Conservation (phyloP, 2,888 invertebrate genomes). For the Lasius fuliginosus region DNA sequence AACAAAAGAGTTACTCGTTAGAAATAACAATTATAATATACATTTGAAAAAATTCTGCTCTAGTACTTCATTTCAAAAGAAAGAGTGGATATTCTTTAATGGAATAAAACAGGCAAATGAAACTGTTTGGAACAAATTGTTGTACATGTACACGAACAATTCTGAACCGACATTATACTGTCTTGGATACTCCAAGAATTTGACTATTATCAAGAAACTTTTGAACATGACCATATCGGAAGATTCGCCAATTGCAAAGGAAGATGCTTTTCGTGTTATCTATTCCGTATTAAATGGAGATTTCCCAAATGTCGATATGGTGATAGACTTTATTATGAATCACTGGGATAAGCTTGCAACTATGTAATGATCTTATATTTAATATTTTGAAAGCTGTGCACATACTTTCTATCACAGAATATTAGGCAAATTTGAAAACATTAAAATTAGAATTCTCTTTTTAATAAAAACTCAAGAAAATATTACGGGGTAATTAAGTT, state of each 20-base stretch:
- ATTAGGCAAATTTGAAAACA: not conserved
- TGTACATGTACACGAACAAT: constrained; percentile 13
- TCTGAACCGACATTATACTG: constrained; percentile 16
- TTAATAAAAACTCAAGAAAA: not conserved
- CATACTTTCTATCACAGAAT: not conserved
- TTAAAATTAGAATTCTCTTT: not conserved
- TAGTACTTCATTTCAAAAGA: constrained; percentile 33
- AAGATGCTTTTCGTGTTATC: constrained; percentile 9
- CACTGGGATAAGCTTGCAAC: constrained; percentile 39
- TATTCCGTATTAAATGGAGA: constrained; percentile 23
- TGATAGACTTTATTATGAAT: constrained; percentile 11
- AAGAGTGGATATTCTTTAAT: constrained; percentile 85
- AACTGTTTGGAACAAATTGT: constrained; percentile 67
- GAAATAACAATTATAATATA: not conserved
- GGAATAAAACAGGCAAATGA: constrained; percentile 81
- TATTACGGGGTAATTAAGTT: not conserved
- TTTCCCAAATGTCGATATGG: constrained; percentile 9
- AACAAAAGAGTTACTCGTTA: not conserved
- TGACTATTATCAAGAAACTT: constrained; percentile 83
- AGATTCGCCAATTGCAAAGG: not conserved
- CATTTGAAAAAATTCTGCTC: constrained; percentile 4
- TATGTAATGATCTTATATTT: constrained; percentile 16
- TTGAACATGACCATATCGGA: constrained; percentile 56
- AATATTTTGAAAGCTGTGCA: not conserved
- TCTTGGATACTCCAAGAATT: constrained; percentile 83